phyloP scores from a whole-genome alignment of 2,113 vertebrate species.

The Chaenogobius annularis region DNA sequence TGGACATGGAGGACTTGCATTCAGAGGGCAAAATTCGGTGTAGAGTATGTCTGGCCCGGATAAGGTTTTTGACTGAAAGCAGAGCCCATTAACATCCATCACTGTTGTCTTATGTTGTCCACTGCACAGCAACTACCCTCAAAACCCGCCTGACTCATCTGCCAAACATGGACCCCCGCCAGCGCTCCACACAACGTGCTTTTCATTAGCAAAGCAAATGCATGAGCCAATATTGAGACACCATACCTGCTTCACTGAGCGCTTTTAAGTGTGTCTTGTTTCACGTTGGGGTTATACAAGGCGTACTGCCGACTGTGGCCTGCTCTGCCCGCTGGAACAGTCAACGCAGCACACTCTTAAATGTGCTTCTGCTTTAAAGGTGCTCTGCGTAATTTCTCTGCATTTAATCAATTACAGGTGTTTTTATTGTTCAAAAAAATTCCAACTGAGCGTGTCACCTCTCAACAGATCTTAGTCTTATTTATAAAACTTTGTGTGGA shows the following conservation, averaged over 20 bases:
- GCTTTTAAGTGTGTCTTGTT: slow-evolving; percentile 15
- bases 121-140: slow-evolving; percentile 51
- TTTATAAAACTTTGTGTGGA: too few relatives aligned
- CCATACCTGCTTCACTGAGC: slow-evolving; percentile 31
- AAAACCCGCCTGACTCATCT: slow-evolving; percentile 56
- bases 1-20: slow-evolving; percentile 49
- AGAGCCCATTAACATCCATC: slow-evolving; percentile 67
- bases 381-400: not conserved
- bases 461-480: too few relatives aligned
- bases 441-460: too few relatives aligned
- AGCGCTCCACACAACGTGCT: slow-evolving; percentile 57
- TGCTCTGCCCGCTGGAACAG: not conserved
- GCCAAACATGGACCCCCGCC: slow-evolving; percentile 43
- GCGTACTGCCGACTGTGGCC: not conserved
- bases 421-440: too few relatives aligned
- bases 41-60: slow-evolving; percentile 50
- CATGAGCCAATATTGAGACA: slow-evolving; percentile 35
- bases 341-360: not conserved
- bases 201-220: slow-evolving; percentile 64
- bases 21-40: slow-evolving; percentile 35
- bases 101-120: slow-evolving; percentile 49
- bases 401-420: too few relatives aligned
- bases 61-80: slow-evolving; percentile 50
- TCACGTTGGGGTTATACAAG: not conserved
- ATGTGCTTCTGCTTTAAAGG: not conserved